phyloP scores from a whole-genome alignment of 2,113 vertebrate species.

The Pipa parva region DNA sequence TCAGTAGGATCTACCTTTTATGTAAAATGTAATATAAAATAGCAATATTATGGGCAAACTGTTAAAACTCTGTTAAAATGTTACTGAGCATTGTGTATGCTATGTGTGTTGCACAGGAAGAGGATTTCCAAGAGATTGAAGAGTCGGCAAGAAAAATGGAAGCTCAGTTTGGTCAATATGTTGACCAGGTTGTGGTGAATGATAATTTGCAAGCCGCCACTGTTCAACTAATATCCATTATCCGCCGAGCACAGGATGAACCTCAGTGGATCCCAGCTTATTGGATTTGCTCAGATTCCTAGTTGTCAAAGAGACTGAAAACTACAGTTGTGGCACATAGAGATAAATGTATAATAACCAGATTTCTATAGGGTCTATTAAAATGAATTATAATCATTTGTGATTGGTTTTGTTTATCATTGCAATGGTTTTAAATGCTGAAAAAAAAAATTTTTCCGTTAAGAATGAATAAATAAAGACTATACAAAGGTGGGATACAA shows the following conservation, averaged over 20 bases:
- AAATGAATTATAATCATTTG: too few species aligned
- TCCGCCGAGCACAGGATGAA: constrained; percentile 77
- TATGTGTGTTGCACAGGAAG: constrained; percentile 64
- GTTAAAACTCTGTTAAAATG: too few species aligned
- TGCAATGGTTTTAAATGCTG: too few species aligned
- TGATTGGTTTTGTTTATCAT: too few species aligned
- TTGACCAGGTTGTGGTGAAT: constrained; percentile 86
- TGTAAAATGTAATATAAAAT: too few species aligned
- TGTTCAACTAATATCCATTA: constrained; percentile 66
- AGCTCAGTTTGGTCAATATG: constrained; percentile 81
- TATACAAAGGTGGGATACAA: too few species aligned
- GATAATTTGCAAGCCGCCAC: constrained; percentile 77
- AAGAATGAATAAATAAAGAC: too few species aligned
- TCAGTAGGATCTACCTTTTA: constrained; percentile 13
- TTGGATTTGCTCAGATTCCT: constrained; percentile 75
- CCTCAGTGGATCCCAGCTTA: constrained; percentile 87
- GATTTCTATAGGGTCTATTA: not conserved
- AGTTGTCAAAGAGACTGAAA: constrained; percentile 50
- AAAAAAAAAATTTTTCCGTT: too few species aligned
- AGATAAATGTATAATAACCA: not conserved
- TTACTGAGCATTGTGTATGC: too few species aligned
- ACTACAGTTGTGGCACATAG: not conserved
- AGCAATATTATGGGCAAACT: too few species aligned
- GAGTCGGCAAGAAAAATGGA: constrained; percentile 80
- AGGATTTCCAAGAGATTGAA: constrained; percentile 89